Evolutionary conservation across 2,113 vertebrate genomes (phyloP), one percentile per base, ranked within the genome.

Genomic region (Ardeotis arabs): DNA sequence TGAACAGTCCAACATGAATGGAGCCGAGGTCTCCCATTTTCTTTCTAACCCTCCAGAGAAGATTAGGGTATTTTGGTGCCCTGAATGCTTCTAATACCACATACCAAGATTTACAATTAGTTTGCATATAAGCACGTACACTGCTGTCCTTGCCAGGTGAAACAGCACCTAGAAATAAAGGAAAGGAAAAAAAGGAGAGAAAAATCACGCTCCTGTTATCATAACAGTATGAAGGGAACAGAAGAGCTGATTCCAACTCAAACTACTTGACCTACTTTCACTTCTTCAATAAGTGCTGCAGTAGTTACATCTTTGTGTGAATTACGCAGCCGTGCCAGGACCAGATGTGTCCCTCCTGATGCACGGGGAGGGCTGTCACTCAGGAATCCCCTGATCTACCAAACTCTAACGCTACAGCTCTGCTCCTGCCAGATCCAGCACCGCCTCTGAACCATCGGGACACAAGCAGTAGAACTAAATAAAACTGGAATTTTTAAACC

Each of bases 361-460:
- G 27, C 2, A 37, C 14, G 50, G 62, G 44, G n/a, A 47, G 21
- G 9, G 39, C 35, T 70, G 33, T 29, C 60, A 44, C 50, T 69
- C 77, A 33, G 52, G 37, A 39, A 62, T 12, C 52, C 37, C 55
- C 0, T 0, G 35, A 6, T 37, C 59, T 52, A 2, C 6, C 41
- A 56, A 75, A 49, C 49, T 27, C 41, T 10, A 31, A 23, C 0
- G 1, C 4, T 6, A 55, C 58, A 67, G 63, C n/a, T 78, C 91
- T 66, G 68, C 28, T 69, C 45, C 81, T 81, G 47, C 18, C 60
- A 93, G 50, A 58, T 27, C n/a, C 52, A 37, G 53, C 0, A 0
- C 18, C 6, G 2, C 27, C 66, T 23, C 12, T 2, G 29, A 81
- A 53, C 35, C 12, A 16, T 0, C 0, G 1, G 24, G 29, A 66